A percentile compares a stretch with the other conserved stretches of the same genome.
Evolutionary conservation across 2,797 vertebrate species (phyloP).

Genomic region (Myotis findleyi): DNA sequence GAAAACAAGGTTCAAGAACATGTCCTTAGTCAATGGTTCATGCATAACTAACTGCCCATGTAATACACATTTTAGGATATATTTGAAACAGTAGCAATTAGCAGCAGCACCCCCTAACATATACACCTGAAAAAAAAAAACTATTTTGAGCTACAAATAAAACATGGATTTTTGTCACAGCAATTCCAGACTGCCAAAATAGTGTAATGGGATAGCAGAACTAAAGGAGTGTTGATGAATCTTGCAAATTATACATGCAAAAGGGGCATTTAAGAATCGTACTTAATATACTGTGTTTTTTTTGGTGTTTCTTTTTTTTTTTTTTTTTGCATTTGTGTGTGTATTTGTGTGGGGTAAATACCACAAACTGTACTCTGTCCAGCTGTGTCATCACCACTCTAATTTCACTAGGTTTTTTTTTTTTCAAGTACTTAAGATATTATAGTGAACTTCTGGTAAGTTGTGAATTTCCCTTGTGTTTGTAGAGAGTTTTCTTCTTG

Average conservation of each 20-base stretch:
- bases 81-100: slow-evolving; percentile 13
- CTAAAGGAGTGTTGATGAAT: background rate
- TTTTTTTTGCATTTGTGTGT: background rate
- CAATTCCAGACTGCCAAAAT: background rate
- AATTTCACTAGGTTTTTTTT: background rate
- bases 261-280: background rate
- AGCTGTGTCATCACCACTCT: background rate
- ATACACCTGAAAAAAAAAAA: background rate
- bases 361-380: background rate
- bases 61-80: background rate
- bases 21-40: slow-evolving; percentile 41
- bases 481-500: slow-evolving; percentile 18
- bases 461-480: slow-evolving; percentile 5
- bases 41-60: background rate
- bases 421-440: background rate
- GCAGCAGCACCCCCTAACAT: background rate
- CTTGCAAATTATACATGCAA: background rate
- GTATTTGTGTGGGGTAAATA: background rate
- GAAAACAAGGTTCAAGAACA: background rate
- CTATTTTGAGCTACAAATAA: background rate
- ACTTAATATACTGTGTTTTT: background rate
- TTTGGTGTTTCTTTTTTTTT: too few species aligned
- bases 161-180: slow-evolving; percentile 6
- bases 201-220: background rate
- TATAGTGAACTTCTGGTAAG: background rate